Percentiles rank a stretch among this genome's conserved stretches.
Evolutionary conservation across 1,140 invertebrate species (phyloP).

Genomic region (Sipha flava): DNA sequence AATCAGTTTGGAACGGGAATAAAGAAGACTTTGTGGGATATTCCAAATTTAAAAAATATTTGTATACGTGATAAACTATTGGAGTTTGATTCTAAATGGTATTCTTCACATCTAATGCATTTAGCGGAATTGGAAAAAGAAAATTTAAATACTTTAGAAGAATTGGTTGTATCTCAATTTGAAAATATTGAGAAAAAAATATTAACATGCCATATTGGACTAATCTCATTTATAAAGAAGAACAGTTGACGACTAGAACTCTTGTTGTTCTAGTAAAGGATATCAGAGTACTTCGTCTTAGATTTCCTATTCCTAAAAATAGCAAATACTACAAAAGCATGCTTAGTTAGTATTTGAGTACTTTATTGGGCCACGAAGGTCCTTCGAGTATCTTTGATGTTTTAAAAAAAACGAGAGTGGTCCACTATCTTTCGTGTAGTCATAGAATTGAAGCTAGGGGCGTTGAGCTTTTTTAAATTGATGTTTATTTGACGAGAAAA

Average conservation of each 20-base stretch:
- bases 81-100: conserved; percentile 84
- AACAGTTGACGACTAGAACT: conserved; percentile 57
- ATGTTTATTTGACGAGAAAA: conserved; percentile 84
- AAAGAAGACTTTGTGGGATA: conserved; percentile 68
- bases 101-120: conserved; percentile 90
- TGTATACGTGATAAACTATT: conserved; percentile 76
- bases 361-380: conserved; percentile 93
- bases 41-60: conserved; percentile 71
- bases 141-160: conserved; percentile 75
- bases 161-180: conserved; percentile 70
- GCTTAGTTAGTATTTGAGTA: conserved; percentile 77
- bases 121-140: conserved; percentile 85
- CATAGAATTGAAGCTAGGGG: conserved; percentile 66
- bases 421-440: conserved; percentile 76
- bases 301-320: conserved; percentile 83
- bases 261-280: conserved; percentile 90
- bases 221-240: conserved; percentile 68
- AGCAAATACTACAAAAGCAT: conserved; percentile 70
- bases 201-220: conserved; percentile 63
- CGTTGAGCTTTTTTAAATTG: conserved; percentile 80
- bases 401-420: conserved; percentile 79
- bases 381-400: conserved; percentile 84
- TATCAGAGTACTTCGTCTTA: conserved; percentile 72
- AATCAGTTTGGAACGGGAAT: conserved; percentile 88
- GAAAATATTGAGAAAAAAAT: conserved; percentile 65